Base-by-base conservation (phyloP, 2,113 vertebrate genomes). In the Echinops telfairi region DNA sequence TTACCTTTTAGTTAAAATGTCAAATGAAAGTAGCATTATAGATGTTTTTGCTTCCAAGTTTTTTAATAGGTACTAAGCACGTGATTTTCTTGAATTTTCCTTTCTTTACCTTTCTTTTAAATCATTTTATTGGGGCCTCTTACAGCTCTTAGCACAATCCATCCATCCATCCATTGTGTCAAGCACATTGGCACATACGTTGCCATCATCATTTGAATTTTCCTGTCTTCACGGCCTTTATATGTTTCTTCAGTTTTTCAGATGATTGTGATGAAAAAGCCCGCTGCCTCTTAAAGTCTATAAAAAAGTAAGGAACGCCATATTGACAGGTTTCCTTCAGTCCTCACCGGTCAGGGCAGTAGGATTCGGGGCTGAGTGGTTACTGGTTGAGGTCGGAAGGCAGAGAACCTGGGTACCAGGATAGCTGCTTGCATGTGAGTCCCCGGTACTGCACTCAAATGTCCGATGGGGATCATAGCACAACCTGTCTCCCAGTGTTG, bases 291-390 rank as follows among this genome's bases (percentile, higher is more conserved):
- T 5, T 33, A 8, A 22, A 12, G 23, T 23, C 53, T 23, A 0
- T 9, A n/a, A 10, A 20, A 57, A 68, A 25, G n/a, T 17, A 38
- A 29, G 15, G 33, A 23, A 11, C 47, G 17, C 6, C 29, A 22
- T n/a, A 11, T 0, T 53, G 19, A 3, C 0, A 15, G 23, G 4
- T 14, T 23, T 6, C 29, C 19, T 27, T 4, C 1, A 3, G 33
- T 15, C 12, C 10, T 19, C 27, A 25, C 10, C 4, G 31, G 1
- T 58, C 12, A 20, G 38, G 47, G 15, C 20, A 3, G 9, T 29
- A 27, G 27, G n/a, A 17, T 86, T 15, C 25, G n/a, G 14, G 58
- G 14, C 57, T 4, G 9, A 10, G 19, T 5, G n/a, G 25, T 7
- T 9, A 23, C 9, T 8, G 60, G 20, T 8, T 53, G 25, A 8